Evolutionary conservation across 1,140 invertebrate genomes (phyloP).

Genomic region (Cotesia chilonis): DNA sequence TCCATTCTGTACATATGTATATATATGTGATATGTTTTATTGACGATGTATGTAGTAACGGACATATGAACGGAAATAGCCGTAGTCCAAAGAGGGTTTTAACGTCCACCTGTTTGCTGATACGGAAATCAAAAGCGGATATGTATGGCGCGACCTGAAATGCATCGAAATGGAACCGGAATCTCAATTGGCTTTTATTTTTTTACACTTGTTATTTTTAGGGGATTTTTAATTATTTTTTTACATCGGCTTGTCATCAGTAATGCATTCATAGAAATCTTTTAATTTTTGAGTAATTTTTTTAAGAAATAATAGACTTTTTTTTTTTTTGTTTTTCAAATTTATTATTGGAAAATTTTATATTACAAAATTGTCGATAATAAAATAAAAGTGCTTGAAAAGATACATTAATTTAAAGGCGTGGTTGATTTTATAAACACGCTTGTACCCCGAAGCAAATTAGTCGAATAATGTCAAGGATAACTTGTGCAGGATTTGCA

Average conservation of each 20-base stretch:
- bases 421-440: constrained; percentile 7
- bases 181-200: background rate
- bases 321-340: too few species aligned
- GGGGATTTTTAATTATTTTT: too few species aligned
- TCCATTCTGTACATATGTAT: too few species aligned
- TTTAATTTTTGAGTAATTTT: too few species aligned
- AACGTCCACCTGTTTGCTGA: constrained; percentile 58
- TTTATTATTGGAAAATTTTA: too few species aligned
- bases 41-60: constrained; percentile 1
- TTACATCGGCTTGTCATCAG: too few species aligned
- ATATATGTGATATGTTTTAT: too few species aligned
- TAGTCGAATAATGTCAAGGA: constrained; percentile 60
- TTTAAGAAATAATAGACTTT: too few species aligned
- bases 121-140: constrained; percentile 63
- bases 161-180: constrained; percentile 29
- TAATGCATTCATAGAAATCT: too few species aligned
- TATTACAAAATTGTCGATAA: too few species aligned
- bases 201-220: background rate
- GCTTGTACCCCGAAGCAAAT: background rate
- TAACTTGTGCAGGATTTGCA: constrained; percentile 49
- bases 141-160: constrained; percentile 43
- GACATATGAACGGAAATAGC: constrained; percentile 51
- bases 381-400: background rate
- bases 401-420: background rate
- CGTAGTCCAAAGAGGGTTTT: constrained; percentile 39